Conservation (phyloP, 1,140 invertebrate genomes). For the Eupristina koningsbergeri region DNA sequence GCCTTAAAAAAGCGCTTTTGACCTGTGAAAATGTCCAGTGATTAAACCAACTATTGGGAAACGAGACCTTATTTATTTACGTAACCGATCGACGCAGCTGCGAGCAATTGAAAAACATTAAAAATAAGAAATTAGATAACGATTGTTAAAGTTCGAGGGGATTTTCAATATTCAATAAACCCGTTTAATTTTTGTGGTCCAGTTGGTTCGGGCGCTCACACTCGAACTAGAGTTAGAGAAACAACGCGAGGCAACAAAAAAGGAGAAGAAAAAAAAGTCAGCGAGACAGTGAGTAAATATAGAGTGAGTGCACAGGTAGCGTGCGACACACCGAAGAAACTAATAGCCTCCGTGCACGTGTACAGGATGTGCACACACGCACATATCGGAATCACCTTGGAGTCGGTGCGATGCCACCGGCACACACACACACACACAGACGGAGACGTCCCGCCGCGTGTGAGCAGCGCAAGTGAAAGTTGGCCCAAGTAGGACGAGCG, state of each 20-base stretch:
- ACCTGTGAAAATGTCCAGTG: background rate
- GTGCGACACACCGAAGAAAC: background rate
- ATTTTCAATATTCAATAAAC: background rate
- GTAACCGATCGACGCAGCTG: background rate
- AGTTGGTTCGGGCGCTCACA: background rate
- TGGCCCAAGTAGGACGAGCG: slow-evolving; percentile 69
- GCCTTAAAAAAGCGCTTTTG: background rate
- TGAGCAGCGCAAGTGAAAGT: slow-evolving; percentile 66
- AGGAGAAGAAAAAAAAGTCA: background rate
- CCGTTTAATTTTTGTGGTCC: background rate
- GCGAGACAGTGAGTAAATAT: background rate
- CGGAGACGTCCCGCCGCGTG: too few species aligned
- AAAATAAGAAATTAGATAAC: background rate
- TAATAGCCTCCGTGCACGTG: background rate
- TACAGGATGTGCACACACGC: background rate
- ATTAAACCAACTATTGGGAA: background rate
- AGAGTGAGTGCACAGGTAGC: background rate
- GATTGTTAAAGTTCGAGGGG: background rate
- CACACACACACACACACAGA: slow-evolving; percentile 3
- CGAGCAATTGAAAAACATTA: background rate
- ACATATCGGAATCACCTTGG: slow-evolving; percentile 9
- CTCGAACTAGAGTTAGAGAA: too few species aligned
- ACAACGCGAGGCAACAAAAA: too few species aligned
- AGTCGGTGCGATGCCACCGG: background rate
- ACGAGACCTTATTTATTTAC: background rate